These are phyloP conservation scores for Semotilus atromaculatus DNA, from an alignment of 2,797 vertebrate genomes.

Conservation along the genomic window DNA sequence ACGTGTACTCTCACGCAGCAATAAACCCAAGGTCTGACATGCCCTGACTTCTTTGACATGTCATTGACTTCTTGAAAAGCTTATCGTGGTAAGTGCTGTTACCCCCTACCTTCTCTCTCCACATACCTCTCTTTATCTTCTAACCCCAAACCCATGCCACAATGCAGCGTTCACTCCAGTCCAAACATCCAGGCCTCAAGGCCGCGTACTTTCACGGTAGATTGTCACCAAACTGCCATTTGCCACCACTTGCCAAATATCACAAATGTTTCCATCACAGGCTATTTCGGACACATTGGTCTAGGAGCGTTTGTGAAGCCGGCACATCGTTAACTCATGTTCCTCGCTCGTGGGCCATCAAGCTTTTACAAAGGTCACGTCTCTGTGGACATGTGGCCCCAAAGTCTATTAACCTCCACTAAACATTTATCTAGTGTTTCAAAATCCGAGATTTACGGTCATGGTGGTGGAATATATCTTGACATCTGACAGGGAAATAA, in stretches of 20 bases:
- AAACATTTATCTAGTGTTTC: constrained; percentile 15
- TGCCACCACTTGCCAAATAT: constrained; percentile 53
- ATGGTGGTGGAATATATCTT: neutral
- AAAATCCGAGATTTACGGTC: neutral
- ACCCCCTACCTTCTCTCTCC: neutral
- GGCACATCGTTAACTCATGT: neutral
- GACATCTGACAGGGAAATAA: neutral
- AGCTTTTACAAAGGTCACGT: constrained; percentile 29
- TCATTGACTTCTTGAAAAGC: neutral
- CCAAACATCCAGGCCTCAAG: constrained; percentile 21
- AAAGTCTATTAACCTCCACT: neutral
- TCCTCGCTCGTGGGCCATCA: neutral
- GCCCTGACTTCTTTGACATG: constrained; percentile 1
- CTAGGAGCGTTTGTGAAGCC: constrained; percentile 28
- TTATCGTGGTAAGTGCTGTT: neutral
- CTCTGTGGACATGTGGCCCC: neutral
- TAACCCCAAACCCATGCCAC: constrained; percentile 10
- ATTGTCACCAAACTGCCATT: constrained; percentile 25
- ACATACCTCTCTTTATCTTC: neutral
- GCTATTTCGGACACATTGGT: constrained; percentile 50
- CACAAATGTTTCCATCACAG: constrained; percentile 46
- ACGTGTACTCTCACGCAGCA: neutral
- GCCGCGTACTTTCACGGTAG: constrained; percentile 45
- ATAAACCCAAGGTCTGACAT: neutral
- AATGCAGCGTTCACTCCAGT: constrained; percentile 28